These are phyloP conservation scores for Meteorus cinctellus DNA, from an alignment of 2,888 invertebrate species.

Conservation along the genomic window DNA sequence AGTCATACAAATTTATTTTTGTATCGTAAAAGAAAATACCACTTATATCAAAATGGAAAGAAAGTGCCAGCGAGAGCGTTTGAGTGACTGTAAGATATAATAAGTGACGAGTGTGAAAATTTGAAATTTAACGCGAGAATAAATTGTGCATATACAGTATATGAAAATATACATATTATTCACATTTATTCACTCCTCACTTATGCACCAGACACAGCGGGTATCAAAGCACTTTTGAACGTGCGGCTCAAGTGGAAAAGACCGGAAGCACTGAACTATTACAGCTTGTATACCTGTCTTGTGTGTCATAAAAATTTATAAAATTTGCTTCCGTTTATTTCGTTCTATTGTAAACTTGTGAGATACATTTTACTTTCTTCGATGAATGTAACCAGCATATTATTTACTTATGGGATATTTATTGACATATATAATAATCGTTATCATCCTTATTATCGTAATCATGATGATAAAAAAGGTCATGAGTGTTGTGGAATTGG, in stretches of 20 bases:
- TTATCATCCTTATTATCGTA: neutral
- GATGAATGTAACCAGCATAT: neutral
- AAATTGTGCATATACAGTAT: neutral
- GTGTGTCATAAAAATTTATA: slow-evolving; percentile 51
- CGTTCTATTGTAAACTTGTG: slow-evolving; percentile 32
- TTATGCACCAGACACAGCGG: neutral
- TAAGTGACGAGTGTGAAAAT: slow-evolving; percentile 1
- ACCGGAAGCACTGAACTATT: slow-evolving; percentile 52
- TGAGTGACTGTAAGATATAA: slow-evolving; percentile 4
- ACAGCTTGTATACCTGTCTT: slow-evolving; percentile 48
- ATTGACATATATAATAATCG: neutral
- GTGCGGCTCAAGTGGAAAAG: slow-evolving; percentile 31
- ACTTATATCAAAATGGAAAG: slow-evolving; percentile 7
- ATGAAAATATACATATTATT: neutral
- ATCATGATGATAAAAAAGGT: neutral
- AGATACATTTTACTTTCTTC: slow-evolving; percentile 46
- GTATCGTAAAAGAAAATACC: neutral
- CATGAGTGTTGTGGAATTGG: neutral
- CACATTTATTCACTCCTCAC: neutral
- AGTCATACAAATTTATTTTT: neutral
- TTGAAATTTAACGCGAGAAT: neutral
- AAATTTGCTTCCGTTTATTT: slow-evolving; percentile 52
- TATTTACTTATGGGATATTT: neutral
- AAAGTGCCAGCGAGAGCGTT: neutral
- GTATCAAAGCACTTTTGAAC: slow-evolving; percentile 21